phyloP scores from a whole-genome alignment of 2,888 invertebrate genomes.

The Melangyna quadrimaculata region DNA sequence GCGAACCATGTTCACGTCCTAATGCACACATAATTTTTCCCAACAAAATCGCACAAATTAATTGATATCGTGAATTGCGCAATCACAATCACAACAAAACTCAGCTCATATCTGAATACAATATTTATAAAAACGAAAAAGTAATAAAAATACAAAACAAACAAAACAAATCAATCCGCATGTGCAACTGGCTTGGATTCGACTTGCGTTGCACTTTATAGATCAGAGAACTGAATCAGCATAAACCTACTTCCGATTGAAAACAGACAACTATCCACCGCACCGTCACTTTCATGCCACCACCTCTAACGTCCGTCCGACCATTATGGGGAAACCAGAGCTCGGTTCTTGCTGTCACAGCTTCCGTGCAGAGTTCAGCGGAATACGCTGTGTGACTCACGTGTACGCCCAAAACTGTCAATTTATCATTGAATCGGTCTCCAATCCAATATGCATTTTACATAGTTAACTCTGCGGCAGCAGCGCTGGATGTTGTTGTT shows the following conservation, averaged over 20 bases:
- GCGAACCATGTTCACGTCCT: constrained; percentile 62
- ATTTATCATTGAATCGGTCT: constrained; percentile 41
- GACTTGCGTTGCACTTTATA: constrained; percentile 57
- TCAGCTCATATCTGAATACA: neutral
- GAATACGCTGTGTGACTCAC: constrained; percentile 52
- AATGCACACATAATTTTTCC: constrained; percentile 61
- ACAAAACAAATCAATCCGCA: constrained; percentile 44
- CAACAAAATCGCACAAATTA: constrained; percentile 68
- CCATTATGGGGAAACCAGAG: constrained; percentile 34
- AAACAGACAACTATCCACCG: neutral
- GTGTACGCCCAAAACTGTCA: constrained; percentile 58
- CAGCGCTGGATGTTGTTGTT: constrained; percentile 23
- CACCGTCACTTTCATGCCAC: neutral
- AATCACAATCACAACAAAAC: constrained; percentile 45
- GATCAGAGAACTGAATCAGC: constrained; percentile 50
- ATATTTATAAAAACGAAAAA: constrained; percentile 4
- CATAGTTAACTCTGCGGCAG: neutral
- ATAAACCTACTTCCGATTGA: constrained; percentile 59
- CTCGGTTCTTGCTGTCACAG: constrained; percentile 44
- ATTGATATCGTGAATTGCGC: constrained; percentile 69
- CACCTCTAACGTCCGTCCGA: neutral
- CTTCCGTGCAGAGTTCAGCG: constrained; percentile 60
- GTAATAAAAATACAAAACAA: neutral
- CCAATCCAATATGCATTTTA: neutral
- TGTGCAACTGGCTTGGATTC: constrained; percentile 38